phyloP scores from a whole-genome alignment of 2,888 invertebrate genomes.

The Cyrtodaria siliqua region DNA sequence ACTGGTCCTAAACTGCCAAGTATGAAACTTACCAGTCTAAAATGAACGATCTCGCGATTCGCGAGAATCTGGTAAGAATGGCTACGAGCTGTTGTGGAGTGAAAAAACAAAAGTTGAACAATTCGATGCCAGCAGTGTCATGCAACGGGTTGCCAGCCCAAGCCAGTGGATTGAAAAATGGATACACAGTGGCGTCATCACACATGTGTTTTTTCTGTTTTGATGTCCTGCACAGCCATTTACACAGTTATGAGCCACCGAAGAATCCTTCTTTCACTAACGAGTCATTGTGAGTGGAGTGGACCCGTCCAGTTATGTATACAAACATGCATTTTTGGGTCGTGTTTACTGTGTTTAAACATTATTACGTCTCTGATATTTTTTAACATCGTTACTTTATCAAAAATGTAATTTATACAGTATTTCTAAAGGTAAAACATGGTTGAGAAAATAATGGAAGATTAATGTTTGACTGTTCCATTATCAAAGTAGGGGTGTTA shows the following conservation, averaged over 20 bases:
- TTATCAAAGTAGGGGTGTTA: too few species aligned
- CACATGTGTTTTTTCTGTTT: conserved; percentile 99
- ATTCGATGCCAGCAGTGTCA: conserved; percentile 83
- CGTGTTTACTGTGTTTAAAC: neutral
- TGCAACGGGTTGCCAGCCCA: conserved; percentile 86
- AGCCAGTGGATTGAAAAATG: conserved; percentile 81
- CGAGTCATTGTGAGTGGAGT: conserved; percentile 96
- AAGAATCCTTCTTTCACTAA: conserved; percentile 95
- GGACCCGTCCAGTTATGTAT: conserved; percentile 64
- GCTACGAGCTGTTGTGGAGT: conserved; percentile 96
- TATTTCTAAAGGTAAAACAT: too few species aligned
- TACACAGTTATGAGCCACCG: conserved; percentile 97
- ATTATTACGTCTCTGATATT: too few species aligned
- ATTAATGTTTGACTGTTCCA: too few species aligned
- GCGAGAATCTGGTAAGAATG: conserved; percentile 87
- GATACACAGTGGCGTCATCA: conserved; percentile 81
- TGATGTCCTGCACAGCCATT: conserved; percentile 97
- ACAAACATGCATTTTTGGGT: conserved; percentile 32
- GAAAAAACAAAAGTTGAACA: conserved; percentile 96
- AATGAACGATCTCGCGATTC: too few species aligned
- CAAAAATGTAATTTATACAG: too few species aligned
- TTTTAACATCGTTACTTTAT: too few species aligned
- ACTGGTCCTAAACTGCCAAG: too few species aligned
- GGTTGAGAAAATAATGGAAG: too few species aligned
- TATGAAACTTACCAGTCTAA: too few species aligned